These are phyloP conservation scores for Todus mexicanus DNA, from an alignment of 2,797 vertebrate genomes.

Conservation along the genomic window DNA sequence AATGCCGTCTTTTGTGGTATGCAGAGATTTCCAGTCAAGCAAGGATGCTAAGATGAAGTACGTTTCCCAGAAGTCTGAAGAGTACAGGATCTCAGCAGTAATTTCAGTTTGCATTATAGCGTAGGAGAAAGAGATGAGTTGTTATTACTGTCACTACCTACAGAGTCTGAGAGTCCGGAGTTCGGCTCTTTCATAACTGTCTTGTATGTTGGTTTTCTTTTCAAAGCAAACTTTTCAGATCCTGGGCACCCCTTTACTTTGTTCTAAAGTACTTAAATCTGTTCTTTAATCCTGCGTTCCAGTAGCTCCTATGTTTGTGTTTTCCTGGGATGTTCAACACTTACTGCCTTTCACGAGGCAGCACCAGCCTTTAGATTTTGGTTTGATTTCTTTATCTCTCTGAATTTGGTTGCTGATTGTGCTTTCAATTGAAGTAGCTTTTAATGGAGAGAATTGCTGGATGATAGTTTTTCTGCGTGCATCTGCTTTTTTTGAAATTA, in stretches of 20 bases:
- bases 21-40: neutral
- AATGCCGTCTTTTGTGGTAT: neutral
- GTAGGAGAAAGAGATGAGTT: neutral
- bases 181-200: neutral
- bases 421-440: neutral
- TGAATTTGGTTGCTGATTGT: neutral
- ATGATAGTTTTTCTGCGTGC: neutral
- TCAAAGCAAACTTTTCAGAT: neutral
- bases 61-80: neutral
- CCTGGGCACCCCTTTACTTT: neutral
- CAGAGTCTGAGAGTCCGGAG: neutral
- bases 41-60: neutral
- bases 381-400: neutral
- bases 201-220: neutral
- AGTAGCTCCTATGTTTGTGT: neutral
- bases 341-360: neutral
- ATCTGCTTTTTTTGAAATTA: neutral
- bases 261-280: neutral
- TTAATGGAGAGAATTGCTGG: neutral
- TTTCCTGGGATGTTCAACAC: neutral
- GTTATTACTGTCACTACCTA: neutral
- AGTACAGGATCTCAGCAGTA: neutral
- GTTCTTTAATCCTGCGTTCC: neutral
- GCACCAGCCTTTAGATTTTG: neutral
- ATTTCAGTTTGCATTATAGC: neutral